Conservation (phyloP, 2,888 invertebrate genomes). For the Cenopis cana region DNA sequence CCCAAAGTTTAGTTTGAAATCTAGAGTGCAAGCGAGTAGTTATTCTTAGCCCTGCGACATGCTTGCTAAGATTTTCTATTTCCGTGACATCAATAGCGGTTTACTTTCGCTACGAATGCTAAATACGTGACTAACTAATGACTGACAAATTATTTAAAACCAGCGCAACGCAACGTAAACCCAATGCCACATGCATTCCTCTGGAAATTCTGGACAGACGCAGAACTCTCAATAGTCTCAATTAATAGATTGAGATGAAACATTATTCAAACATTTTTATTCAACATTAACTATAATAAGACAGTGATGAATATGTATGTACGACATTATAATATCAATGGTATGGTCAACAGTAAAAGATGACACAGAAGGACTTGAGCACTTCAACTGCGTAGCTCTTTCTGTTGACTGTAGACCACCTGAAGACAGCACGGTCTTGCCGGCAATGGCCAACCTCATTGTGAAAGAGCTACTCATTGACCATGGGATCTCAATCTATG, state of each 20-base stretch:
- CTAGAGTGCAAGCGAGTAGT: constrained; percentile 53
- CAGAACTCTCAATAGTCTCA: neutral
- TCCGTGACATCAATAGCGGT: constrained; percentile 48
- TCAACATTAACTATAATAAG: neutral
- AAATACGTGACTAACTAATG: neutral
- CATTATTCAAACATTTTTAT: neutral
- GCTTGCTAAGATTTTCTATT: constrained; percentile 58
- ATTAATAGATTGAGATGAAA: neutral
- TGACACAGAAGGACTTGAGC: neutral
- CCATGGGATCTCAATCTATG: constrained; percentile 24
- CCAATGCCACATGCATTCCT: neutral
- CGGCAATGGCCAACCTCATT: neutral
- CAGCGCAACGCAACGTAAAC: neutral
- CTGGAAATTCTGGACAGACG: neutral
- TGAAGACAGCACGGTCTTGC: neutral
- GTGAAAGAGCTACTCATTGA: too few species aligned
- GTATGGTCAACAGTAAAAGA: neutral
- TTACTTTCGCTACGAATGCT: constrained; percentile 33
- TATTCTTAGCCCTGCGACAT: constrained; percentile 71
- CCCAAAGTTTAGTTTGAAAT: constrained; percentile 55
- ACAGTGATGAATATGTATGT: neutral
- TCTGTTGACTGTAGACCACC: too few species aligned
- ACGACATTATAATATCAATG: neutral
- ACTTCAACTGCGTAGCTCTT: neutral
- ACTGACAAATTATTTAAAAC: constrained; percentile 17